These are phyloP conservation scores for Nothocercus julius DNA, from an alignment of 2,113 vertebrate species.

Conservation along the genomic window DNA sequence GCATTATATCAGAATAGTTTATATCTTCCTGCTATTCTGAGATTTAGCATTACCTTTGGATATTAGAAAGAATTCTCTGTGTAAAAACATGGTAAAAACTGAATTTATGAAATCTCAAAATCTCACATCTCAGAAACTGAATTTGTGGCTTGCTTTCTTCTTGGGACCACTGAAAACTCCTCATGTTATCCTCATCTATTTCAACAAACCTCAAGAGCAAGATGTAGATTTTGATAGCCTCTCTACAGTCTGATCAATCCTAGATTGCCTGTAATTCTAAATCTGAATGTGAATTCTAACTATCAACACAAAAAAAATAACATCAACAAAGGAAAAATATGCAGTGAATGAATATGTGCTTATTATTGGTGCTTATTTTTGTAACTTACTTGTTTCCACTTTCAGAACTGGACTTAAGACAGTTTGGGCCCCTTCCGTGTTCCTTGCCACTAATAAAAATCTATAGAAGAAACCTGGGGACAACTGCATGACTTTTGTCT, in stretches of 20 bases:
- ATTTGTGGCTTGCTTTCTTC: neutral
- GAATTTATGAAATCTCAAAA: neutral
- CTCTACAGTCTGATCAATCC: neutral
- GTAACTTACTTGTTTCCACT: conserved; percentile 84
- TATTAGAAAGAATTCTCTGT: neutral
- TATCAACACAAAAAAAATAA: neutral
- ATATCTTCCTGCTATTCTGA: neutral
- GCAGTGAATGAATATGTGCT: neutral
- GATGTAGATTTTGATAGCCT: neutral
- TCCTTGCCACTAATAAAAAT: conserved; percentile 80
- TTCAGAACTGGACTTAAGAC: conserved; percentile 77
- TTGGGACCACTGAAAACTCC: neutral
- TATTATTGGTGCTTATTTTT: neutral
- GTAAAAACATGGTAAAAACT: neutral
- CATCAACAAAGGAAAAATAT: neutral
- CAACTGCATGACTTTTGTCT: conserved; percentile 74
- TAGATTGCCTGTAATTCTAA: neutral
- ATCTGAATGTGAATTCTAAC: neutral
- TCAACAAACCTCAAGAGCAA: neutral
- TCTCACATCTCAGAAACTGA: neutral
- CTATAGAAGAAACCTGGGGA: conserved; percentile 81
- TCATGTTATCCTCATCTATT: neutral
- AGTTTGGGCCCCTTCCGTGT: conserved; percentile 70
- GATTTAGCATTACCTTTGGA: neutral
- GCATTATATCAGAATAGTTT: neutral